Evolutionary conservation across 2,113 vertebrate genomes (phyloP).

Genomic region (Agapornis roseicollis): DNA sequence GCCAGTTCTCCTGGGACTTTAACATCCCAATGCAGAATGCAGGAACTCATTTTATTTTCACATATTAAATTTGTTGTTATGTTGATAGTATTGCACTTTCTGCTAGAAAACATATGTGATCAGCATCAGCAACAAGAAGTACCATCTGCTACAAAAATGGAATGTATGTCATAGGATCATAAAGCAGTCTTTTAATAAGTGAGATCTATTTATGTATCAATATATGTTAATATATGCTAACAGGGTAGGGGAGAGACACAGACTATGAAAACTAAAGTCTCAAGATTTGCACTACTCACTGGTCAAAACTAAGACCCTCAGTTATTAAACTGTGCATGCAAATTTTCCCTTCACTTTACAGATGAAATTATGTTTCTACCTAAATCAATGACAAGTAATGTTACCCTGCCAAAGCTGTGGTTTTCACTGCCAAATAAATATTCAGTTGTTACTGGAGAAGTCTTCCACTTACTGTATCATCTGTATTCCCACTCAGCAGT

Average conservation of each 20-base stretch:
- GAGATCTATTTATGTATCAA: background rate
- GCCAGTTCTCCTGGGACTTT: background rate
- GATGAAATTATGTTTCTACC: background rate
- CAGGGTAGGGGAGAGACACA: background rate
- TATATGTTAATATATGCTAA: background rate
- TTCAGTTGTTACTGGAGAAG: background rate
- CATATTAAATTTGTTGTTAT: constrained; percentile 20
- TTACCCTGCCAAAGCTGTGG: background rate
- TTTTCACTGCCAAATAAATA: background rate
- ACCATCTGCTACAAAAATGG: background rate
- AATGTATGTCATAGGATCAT: background rate
- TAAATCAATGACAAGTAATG: background rate
- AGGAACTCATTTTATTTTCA: constrained; percentile 4
- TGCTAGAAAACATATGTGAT: constrained; percentile 11
- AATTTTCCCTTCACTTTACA: background rate
- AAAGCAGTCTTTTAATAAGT: background rate
- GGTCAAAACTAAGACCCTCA: background rate
- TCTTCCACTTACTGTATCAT: background rate
- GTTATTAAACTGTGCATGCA: background rate
- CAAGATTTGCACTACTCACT: background rate
- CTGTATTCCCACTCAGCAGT: background rate
- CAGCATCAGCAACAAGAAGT: background rate
- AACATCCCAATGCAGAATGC: background rate
- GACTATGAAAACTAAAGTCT: background rate
- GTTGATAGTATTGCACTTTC: constrained; percentile 9